Percentiles rank a stretch among this genome's conserved stretches.
These are phyloP conservation scores for Neosilurus mollespiculum DNA, from an alignment of 2,797 vertebrate genomes.

Conservation along the genomic window DNA sequence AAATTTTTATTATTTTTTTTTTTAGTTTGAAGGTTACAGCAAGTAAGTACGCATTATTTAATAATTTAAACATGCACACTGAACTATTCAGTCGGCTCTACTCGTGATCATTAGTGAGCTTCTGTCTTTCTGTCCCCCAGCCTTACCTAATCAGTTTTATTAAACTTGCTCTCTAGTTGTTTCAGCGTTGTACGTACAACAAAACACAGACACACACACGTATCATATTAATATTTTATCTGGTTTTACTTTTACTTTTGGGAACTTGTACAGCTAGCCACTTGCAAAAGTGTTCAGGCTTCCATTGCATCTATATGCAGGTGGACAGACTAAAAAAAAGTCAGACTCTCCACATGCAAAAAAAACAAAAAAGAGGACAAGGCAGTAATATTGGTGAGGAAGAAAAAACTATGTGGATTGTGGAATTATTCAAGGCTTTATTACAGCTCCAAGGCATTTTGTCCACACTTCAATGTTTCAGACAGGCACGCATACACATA, in stretches of 20 bases:
- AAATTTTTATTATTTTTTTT: constrained; percentile 72
- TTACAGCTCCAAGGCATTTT: not conserved
- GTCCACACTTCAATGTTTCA: not conserved
- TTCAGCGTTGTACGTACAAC: constrained; percentile 73
- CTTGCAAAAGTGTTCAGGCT: constrained; percentile 32
- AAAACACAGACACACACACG: constrained; percentile 67
- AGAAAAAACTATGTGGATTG: not conserved
- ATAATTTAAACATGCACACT: constrained; percentile 82
- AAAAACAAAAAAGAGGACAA: not conserved
- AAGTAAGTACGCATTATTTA: constrained; percentile 83
- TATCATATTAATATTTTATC: constrained; percentile 82
- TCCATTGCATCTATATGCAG: no score
- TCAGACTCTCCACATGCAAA: no score
- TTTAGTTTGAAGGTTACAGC: constrained; percentile 67
- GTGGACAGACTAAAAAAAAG: no score
- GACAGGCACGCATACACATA: no score
- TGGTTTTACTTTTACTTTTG: constrained; percentile 71
- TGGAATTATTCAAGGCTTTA: not conserved
- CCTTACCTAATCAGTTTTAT: constrained; percentile 72
- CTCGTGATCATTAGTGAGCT: constrained; percentile 71
- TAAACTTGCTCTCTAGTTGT: constrained; percentile 76
- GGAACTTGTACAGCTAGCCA: constrained; percentile 44
- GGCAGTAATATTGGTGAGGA: no score
- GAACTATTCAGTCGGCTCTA: constrained; percentile 71
- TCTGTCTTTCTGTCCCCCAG: constrained; percentile 29